These are phyloP conservation scores for Drosophila teissieri DNA, from an alignment of 1,140 invertebrate species.

Conservation along the genomic window DNA sequence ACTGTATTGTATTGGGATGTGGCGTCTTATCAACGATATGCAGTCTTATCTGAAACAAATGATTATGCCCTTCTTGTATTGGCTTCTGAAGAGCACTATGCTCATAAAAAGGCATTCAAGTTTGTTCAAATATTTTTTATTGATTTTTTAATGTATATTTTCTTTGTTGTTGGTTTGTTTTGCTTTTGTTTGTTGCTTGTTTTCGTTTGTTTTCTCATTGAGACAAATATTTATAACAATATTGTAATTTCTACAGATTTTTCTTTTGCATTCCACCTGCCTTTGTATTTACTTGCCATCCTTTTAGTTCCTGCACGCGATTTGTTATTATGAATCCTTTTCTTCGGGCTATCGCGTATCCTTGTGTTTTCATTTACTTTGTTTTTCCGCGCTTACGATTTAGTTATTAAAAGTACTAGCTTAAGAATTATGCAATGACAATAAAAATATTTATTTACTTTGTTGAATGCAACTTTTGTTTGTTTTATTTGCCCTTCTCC, in stretches of 20 bases:
- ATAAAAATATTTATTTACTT: constrained; percentile 75
- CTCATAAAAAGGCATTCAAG: no score
- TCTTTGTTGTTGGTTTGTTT: constrained; percentile 64
- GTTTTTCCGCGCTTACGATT: constrained; percentile 68
- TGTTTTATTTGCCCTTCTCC: constrained; percentile 13
- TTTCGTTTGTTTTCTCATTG: constrained; percentile 69
- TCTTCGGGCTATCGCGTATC: constrained; percentile 25
- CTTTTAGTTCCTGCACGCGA: constrained; percentile 6
- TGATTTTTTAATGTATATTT: constrained; percentile 58
- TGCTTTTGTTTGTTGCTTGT: constrained; percentile 31
- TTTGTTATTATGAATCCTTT: constrained; percentile 13
- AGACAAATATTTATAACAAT: constrained; percentile 83
- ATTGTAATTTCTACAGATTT: constrained; percentile 73
- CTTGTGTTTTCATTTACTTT: constrained; percentile 54
- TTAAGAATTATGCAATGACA: constrained; percentile 83
- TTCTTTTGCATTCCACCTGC: constrained; percentile 9
- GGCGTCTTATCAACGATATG: no score
- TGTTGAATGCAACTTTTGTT: constrained; percentile 56
- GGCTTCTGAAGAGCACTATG: no score
- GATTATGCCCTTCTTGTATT: no score
- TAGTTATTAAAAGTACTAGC: constrained; percentile 81
- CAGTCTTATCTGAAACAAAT: no score
- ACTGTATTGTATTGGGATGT: no score
- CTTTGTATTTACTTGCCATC: constrained; percentile 26
- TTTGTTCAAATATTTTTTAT: constrained; percentile 51